Percentiles rank a stretch among this genome's conserved stretches.
Evolutionary conservation across 2,113 vertebrate genomes (phyloP).

Genomic region (Vireo altiloquus): DNA sequence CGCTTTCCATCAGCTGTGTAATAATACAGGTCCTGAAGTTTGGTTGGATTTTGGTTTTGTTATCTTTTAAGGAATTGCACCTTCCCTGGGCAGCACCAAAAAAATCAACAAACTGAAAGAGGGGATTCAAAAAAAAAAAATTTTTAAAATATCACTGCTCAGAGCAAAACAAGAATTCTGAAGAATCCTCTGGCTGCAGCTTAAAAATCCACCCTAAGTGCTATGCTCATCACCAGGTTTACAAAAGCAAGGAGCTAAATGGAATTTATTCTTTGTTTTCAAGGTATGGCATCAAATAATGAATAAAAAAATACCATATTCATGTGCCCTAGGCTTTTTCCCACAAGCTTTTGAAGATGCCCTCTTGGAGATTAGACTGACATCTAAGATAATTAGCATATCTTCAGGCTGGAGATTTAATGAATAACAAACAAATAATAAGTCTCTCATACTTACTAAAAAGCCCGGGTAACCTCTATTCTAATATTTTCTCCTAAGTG

Average conservation of each 20-base stretch:
- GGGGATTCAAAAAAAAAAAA: background rate
- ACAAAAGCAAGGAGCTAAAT: background rate
- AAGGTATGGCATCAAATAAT: background rate
- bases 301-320: background rate
- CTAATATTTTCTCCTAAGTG: background rate
- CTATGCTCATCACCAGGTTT: background rate
- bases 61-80: background rate
- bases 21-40: background rate
- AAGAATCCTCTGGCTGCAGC: background rate
- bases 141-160: background rate
- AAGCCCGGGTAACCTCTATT: background rate
- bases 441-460: background rate
- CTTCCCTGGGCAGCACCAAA: background rate
- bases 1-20: background rate
- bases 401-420: background rate
- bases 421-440: conserved; percentile 22
- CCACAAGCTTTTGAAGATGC: background rate
- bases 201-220: background rate
- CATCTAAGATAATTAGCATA: background rate
- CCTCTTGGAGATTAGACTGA: background rate
- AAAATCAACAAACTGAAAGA: background rate
- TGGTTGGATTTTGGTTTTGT: background rate
- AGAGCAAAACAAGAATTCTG: background rate
- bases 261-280: background rate
- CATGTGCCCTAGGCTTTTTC: background rate